Evolutionary conservation across 2,888 invertebrate species (phyloP).

Genomic region (Nephrotoma guestfalica): DNA sequence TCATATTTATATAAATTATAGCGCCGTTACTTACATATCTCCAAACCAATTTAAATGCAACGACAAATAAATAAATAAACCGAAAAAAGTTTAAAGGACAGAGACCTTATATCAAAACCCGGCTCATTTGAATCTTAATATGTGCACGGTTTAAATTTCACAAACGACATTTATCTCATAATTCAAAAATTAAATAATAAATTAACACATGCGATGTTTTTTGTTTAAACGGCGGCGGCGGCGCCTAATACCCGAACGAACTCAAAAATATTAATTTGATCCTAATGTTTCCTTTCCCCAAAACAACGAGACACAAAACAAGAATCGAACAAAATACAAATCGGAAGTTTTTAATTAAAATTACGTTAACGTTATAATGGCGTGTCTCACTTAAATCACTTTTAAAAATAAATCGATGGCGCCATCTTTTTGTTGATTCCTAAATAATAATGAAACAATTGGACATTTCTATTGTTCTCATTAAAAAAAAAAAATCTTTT

Average conservation of each 20-base stretch:
- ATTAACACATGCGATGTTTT: neutral
- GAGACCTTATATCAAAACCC: neutral
- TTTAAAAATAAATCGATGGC: neutral
- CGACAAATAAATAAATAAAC: too few relatives aligned
- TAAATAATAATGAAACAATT: neutral
- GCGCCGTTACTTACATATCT: too few relatives aligned
- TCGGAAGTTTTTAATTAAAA: neutral
- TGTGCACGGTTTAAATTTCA: neutral
- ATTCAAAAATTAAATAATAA: neutral
- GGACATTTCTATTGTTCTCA: neutral
- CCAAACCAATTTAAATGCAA: too few relatives aligned
- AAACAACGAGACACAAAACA: neutral
- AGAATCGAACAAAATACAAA: neutral
- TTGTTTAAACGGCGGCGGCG: neutral
- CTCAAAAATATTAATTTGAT: neutral
- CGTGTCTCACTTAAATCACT: neutral
- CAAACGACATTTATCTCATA: neutral
- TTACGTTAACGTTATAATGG: neutral
- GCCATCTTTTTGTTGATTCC: neutral
- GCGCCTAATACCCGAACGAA: neutral
- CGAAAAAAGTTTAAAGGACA: neutral
- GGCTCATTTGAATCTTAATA: neutral
- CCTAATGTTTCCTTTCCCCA: neutral
- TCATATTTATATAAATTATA: neutral
- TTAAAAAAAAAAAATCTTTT: neutral